Conservation (phyloP, 2,797 vertebrate genomes). For the Aulostomus chinensis region DNA sequence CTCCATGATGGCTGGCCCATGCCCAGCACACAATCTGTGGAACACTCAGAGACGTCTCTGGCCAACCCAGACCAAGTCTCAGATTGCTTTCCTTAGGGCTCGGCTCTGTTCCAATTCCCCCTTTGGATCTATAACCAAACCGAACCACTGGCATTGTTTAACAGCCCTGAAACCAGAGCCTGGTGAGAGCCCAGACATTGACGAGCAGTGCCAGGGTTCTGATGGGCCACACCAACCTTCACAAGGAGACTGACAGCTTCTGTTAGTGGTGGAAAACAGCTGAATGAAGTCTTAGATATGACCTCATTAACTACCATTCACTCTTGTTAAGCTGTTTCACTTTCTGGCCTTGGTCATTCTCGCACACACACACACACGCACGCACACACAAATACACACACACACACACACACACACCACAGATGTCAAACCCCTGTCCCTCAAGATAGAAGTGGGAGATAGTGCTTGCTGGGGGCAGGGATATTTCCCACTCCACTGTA, state of each 20-base stretch:
- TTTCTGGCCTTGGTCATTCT: too few species aligned
- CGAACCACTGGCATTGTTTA: conserved; percentile 78
- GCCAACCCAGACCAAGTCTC: conserved; percentile 27
- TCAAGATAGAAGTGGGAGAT: conserved; percentile 55
- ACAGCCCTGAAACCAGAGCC: conserved; percentile 77
- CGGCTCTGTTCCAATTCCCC: conserved; percentile 66
- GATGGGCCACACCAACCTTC: conserved; percentile 41
- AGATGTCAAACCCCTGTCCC: conserved; percentile 50
- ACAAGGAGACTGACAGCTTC: conserved; percentile 29
- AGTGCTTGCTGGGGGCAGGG: conserved; percentile 56
- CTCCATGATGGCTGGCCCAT: conserved; percentile 42
- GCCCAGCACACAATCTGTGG: conserved; percentile 42
- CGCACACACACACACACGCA: too few species aligned
- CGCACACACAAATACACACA: conserved; percentile 16
- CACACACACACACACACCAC: conserved; percentile 29
- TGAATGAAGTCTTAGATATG: too few species aligned
- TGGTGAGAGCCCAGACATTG: conserved; percentile 64
- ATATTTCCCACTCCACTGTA: conserved; percentile 82
- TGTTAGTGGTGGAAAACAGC: conserved; percentile 35
- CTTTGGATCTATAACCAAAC: conserved; percentile 78
- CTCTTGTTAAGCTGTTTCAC: too few species aligned
- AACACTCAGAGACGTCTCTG: conserved; percentile 43
- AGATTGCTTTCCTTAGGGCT: conserved; percentile 66
- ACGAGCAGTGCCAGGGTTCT: conserved; percentile 20
- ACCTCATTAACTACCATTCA: too few species aligned